Base-by-base conservation (phyloP, 2,888 invertebrate genomes). In the Tachina grossa region DNA sequence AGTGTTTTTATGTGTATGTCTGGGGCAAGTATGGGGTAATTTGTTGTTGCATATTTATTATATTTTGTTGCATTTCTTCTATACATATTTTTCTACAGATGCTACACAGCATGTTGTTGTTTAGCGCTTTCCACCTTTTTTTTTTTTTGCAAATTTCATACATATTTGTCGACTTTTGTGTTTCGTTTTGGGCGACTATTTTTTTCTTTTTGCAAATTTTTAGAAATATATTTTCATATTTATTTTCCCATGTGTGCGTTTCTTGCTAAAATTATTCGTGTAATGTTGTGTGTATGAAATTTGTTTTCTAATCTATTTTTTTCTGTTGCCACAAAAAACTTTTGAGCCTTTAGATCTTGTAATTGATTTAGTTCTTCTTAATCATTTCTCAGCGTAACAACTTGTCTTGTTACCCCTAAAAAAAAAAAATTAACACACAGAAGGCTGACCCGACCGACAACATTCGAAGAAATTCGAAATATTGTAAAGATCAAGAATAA, bases 291-390 rank as follows among this genome's bases (percentile, higher is more conserved):
- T 45, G 31, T 57, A 63, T 79, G 65, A 66, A 68, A 10, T 72
- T 69, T 41, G 14, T 2, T 59, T 31, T 31, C 31, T 31, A 31
- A 31, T 31, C 31, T 31, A 31, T 51, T 65, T 72, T 16, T 53
- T 66, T 55, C 31, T 71, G 31, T 78, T 75, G 61, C 68, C 63
- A 31, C 68, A 79, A 85, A 84, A 83, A 85, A 83, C 71, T 83
- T 79, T 80, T 79, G 75, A 85, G 85, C 85, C 85, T 85, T 85
- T 63, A 85, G 85, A 85, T 85, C 76, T 76, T 83, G 83, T 85
- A 85, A 85, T 85, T 85, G 84, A 86, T 87, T 88, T 85, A 87
- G 88, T 88, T 86, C 83, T 87, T 86, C 83, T 87, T 83, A 83
- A 86, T 87, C 88, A 84, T 86, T 83, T 86, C 85, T 86, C 86